Conservation (phyloP, 2,113 vertebrate species). For the Neomonachus schauinslandi region DNA sequence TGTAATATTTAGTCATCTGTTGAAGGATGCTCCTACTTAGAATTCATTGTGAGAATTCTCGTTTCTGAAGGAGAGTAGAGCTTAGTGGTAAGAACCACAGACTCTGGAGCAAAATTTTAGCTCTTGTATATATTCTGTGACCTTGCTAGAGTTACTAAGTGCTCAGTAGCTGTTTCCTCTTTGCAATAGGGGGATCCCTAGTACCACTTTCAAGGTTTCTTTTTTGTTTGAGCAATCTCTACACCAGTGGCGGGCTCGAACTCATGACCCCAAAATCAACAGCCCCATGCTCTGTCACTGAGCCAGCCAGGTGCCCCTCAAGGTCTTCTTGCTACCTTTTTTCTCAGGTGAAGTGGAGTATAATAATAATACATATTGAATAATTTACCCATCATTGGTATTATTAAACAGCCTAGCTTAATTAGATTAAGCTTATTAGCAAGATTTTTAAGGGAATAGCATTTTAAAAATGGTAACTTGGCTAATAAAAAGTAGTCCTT, state of each 20-base stretch:
- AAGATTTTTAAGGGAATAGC: not conserved
- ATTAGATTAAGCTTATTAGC: not conserved
- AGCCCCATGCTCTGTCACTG: not conserved
- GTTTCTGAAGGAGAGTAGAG: not conserved
- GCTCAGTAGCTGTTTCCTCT: not conserved
- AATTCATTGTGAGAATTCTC: not conserved
- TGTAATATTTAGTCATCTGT: not conserved
- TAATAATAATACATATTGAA: not conserved
- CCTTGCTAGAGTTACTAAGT: not conserved
- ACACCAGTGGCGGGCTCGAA: not conserved
- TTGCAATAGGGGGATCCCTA: not conserved
- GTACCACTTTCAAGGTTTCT: not conserved
- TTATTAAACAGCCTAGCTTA: not conserved
- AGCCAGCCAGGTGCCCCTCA: not conserved
- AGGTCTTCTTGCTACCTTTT: not conserved
- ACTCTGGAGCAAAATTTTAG: not conserved
- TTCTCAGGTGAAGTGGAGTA: not conserved
- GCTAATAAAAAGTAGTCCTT: not conserved
- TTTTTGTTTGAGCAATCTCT: not conserved
- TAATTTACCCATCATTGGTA: not conserved
- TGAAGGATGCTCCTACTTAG: not conserved
- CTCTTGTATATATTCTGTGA: not conserved
- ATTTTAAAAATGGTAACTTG: conserved; percentile 19
- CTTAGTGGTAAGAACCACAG: not conserved
- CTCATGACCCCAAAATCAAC: not conserved